phyloP scores from a whole-genome alignment of 2,113 vertebrate species.

The Microcebus murinus region DNA sequence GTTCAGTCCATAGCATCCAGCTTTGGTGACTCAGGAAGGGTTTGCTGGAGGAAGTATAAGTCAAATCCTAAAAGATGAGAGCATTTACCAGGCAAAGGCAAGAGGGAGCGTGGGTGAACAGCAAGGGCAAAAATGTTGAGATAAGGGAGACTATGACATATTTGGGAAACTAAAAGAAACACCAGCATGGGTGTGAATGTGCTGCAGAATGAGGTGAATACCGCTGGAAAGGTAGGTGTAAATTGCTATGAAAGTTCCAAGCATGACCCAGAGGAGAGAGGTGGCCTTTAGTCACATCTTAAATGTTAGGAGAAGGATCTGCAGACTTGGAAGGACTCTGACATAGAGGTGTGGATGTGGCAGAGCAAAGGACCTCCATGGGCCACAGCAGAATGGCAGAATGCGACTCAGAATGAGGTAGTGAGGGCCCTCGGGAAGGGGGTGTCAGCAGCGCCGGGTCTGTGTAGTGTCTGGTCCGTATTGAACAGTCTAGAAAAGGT shows the following conservation, averaged over 20 bases:
- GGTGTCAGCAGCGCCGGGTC: fast-evolving
- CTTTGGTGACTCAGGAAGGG: background rate
- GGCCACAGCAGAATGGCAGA: fast-evolving
- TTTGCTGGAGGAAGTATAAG: background rate
- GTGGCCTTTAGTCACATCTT: background rate
- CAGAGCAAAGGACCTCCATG: background rate
- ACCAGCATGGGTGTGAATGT: fast-evolving
- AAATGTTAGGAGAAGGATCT: fast-evolving
- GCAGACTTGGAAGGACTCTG: background rate
- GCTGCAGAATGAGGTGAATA: fast-evolving
- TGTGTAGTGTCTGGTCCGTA: fast-evolving
- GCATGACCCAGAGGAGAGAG: background rate
- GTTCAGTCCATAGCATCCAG: too few species aligned
- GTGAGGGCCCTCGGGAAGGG: fast-evolving
- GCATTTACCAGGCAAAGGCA: background rate
- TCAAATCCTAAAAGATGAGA: fast-evolving
- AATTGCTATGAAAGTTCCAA: fast-evolving
- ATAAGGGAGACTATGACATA: fast-evolving
- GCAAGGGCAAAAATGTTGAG: fast-evolving
- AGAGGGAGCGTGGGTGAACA: background rate
- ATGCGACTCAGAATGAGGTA: fast-evolving
- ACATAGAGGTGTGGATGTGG: fast-evolving
- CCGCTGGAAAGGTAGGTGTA: background rate
- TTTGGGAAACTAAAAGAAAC: background rate
- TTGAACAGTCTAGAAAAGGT: fast-evolving